Evolutionary conservation across 2,797 vertebrate genomes (phyloP), one percentile per base, ranked within the genome.

Genomic region (Coranthus polyacanthus): DNA sequence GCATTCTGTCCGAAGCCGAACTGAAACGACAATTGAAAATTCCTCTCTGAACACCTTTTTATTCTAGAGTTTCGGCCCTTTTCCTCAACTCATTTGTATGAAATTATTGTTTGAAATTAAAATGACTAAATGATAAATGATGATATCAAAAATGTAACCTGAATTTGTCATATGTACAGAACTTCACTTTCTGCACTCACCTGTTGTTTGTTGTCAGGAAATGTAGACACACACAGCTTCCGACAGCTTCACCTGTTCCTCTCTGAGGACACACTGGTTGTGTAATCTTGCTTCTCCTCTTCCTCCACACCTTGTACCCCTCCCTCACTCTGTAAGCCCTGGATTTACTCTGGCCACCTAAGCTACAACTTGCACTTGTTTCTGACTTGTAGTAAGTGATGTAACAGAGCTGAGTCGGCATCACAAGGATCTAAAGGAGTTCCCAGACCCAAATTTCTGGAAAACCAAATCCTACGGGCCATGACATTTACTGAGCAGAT

Each of bases 1-100:
- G 68, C 10, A 76, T 74, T 92, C 92, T 92, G 56, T 4, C 71
- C 73, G 45, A 37, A 49, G 26, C 7, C 26, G 38, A 41, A 36
- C 11, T 29, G 15, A 11, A 29, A 29, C 8, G 6, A 29, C 26
- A 29, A 29, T 29, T 29, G 6, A n/a, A n/a, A n/a, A n/a, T n/a
- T n/a, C n/a, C n/a, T n/a, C n/a, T n/a, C n/a, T n/a, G n/a, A n/a
- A n/a, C n/a, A n/a, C n/a, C n/a, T n/a, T n/a, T n/a, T n/a, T n/a
- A n/a, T n/a, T n/a, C n/a, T n/a, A n/a, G 26, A 29, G 26, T 29
- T 29, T 29, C 8, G 6, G 6, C 26, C n/a, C n/a, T n/a, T 29
- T 29, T 1, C 1, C 26, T 29, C 26, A 1, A 29, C 26, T 29
- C 26, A 29, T 29, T 29, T 29, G 26, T 29, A 29, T 29, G 26